Evolutionary conservation across 1,140 invertebrate genomes (phyloP).

Genomic region (Zaprionus kolodkinae): DNA sequence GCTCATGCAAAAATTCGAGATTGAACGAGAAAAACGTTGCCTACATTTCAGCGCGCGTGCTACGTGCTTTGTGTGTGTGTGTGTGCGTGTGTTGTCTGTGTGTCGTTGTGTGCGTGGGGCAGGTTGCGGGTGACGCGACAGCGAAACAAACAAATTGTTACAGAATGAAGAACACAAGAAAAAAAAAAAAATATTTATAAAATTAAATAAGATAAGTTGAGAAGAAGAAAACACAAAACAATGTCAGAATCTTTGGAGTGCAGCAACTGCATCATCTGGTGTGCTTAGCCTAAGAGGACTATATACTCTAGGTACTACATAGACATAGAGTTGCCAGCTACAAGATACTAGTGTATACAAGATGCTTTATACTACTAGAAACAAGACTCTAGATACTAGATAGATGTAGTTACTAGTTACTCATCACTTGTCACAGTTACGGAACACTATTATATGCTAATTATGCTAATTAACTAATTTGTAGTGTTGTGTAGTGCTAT

Average conservation of each 20-base stretch:
- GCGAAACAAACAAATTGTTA: slow-evolving; percentile 56
- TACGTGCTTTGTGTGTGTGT: slow-evolving; percentile 11
- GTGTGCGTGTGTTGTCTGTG: slow-evolving; percentile 6
- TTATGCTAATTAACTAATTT: neutral
- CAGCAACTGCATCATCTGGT: slow-evolving; percentile 16
- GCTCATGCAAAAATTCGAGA: slow-evolving; percentile 38
- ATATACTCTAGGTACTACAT: neutral
- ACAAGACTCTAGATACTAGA: neutral
- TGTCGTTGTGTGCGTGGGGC: slow-evolving; percentile 19
- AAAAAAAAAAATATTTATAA: neutral
- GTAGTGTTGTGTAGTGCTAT: slow-evolving; percentile 38
- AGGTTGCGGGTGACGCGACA: slow-evolving; percentile 41
- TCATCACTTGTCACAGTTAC: neutral
- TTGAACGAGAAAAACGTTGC: slow-evolving; percentile 53
- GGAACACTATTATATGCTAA: neutral
- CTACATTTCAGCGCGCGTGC: slow-evolving; percentile 59
- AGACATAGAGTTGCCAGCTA: neutral
- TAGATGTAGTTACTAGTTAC: neutral
- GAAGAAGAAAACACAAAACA: slow-evolving; percentile 48
- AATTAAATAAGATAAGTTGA: slow-evolving; percentile 5
- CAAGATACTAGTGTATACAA: neutral
- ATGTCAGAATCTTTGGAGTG: slow-evolving; percentile 42
- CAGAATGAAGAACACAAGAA: slow-evolving; percentile 36
- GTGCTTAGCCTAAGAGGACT: neutral
- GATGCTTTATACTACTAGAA: neutral